Evolutionary conservation across 2,797 vertebrate species (phyloP), one percentile per base, ranked within the genome.

Genomic region (Danio tinwini): DNA sequence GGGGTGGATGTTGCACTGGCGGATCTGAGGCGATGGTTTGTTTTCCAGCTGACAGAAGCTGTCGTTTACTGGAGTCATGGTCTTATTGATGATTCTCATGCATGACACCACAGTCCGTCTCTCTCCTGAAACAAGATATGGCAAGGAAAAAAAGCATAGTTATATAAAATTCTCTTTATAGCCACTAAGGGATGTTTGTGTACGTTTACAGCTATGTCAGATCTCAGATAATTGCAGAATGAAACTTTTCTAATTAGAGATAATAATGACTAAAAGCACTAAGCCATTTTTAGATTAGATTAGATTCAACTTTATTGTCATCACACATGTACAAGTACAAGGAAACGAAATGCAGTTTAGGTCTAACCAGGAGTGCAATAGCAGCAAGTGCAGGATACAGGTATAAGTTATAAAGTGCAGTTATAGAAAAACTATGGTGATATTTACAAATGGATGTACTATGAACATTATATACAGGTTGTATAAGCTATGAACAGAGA

Each of bases 21-120:
- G 94, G 79, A 97, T 88, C 90, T 97, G 97, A 19, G 96, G 95
- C 52, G 90, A 91, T 0, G 96, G 97, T 14, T 93, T 91, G 83
- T 93, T 96, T 70, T 94, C 93, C 14, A 90, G 90, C 11, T 94
- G 94, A 86, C 98, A 99, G 88, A 93, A 91, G 70, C 94, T 96
- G 65, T 96, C 90, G 1, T 96, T 97, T 82, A 95, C 96, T 80
- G 94, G 83, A 0, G 92, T 93, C 90, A 96, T 96, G 62, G 93
- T 96, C 91, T 96, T 96, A 90, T 98, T 98, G 59, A 95, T 52
- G 47, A 98, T 93, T 73, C 92, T 94, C 44, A 94, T 96, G 76
- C 98, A 99, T 10, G 96, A 97, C 73, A 99, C 96, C 2, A 96
- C 86, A 6, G 96, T 98, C 88, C 88, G 96, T 79, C 95, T 89